Evolutionary conservation across 2,888 invertebrate species (phyloP), one percentile per base, ranked within the genome.

Genomic region (Agapostemon virescens): DNA sequence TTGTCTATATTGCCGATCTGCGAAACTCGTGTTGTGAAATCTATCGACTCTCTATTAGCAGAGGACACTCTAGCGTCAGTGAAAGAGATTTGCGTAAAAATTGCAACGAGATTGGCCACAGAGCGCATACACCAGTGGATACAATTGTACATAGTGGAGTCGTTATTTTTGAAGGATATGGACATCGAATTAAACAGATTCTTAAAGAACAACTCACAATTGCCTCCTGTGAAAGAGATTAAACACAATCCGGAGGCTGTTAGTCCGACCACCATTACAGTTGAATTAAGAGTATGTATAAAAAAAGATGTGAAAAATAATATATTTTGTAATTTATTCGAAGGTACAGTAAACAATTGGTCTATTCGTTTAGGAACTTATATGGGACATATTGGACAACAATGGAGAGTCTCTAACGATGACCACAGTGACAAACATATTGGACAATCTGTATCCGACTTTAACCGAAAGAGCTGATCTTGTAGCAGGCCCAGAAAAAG

Each of bases 71-170:
- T 93, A 42, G 87, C 90, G 0, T 90, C 93, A 61, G 93, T 95
- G 2, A 93, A 93, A 83, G 90, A 92, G 38, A 94, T 94, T 61
- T 95, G 95, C 82, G 87, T 92, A 0, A 90, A 93, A 33, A 93
- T 95, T 40, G 93, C 95, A 1, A 90, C 91, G 0, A 93, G 93
- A 82, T 93, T 93, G 87, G 94, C 94, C 9, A 88, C 90, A 55
- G 93, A 93, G 23, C 93, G 94, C 69, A 93, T 95, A 33, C 90
- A 93, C 63, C 93, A 94, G 42, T 95, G 95, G 95, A 92, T 94
- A 1, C 91, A 93, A 30, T 91, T 93, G 0, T 95, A 95, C 52
- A 85, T 91, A 33, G 85, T 88, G 17, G 89, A 89, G 30, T 86
- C 89, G 0, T 79, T 90, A 15, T 92, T 90, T 61, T 82, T 88